Conservation (phyloP, 1,140 invertebrate species). For the Bathynomus jamesi region DNA sequence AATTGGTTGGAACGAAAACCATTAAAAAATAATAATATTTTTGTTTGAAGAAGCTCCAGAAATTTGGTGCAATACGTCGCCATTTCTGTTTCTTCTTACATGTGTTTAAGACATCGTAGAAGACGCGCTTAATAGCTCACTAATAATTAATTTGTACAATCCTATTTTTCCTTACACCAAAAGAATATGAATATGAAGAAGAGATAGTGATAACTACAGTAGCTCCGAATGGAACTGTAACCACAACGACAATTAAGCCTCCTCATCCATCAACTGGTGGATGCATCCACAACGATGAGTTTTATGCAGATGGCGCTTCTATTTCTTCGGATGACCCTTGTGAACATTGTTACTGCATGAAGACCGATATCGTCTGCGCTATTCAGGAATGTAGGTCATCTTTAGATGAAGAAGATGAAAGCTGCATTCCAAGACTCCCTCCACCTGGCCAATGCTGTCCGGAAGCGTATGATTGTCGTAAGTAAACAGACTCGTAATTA, state of each 20-base stretch:
- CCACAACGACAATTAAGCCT: neutral
- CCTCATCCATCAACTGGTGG: neutral
- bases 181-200: too few relatives aligned
- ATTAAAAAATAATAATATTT: too few relatives aligned
- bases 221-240: neutral
- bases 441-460: constrained; percentile 78
- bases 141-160: too few relatives aligned
- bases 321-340: constrained; percentile 59
- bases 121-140: too few relatives aligned
- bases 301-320: neutral
- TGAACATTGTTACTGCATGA: constrained; percentile 88
- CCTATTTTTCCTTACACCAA: too few relatives aligned
- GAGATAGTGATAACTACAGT: neutral
- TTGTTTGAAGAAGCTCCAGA: too few relatives aligned
- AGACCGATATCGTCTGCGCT: constrained; percentile 81
- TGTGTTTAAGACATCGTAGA: too few relatives aligned
- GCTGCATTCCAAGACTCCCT: constrained; percentile 67
- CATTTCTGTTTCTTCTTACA: too few relatives aligned
- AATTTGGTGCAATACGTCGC: too few relatives aligned
- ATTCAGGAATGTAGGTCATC: constrained; percentile 83
- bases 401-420: constrained; percentile 66
- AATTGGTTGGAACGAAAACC: too few relatives aligned
- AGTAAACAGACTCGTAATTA: constrained; percentile 23
- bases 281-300: neutral
- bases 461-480: constrained; percentile 68